phyloP scores from a whole-genome alignment of 2,888 invertebrate species.

The Ceraclea dissimilis region DNA sequence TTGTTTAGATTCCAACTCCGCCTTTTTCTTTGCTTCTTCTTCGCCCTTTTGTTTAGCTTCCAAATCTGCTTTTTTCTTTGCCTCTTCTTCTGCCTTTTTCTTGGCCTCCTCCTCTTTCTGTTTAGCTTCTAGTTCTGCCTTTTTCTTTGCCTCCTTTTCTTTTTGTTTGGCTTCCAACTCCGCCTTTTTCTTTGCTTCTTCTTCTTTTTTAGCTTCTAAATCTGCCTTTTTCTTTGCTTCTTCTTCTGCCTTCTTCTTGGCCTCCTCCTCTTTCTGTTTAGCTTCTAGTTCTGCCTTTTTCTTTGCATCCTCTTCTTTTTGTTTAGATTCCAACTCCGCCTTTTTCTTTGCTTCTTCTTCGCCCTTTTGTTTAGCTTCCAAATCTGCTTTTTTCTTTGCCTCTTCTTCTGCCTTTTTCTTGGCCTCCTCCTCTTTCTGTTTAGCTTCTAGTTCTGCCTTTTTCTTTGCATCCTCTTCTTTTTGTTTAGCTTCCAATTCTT shows the following conservation, averaged over 20 bases:
- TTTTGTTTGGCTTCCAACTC: background rate
- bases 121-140: slow-evolving; percentile 7
- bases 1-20: slow-evolving; percentile 10
- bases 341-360: slow-evolving; percentile 16
- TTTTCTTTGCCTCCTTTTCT: slow-evolving; percentile 2
- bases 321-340: slow-evolving; percentile 10
- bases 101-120: background rate
- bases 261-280: slow-evolving; percentile 14
- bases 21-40: slow-evolving; percentile 24
- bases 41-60: slow-evolving; percentile 21
- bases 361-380: slow-evolving; percentile 23
- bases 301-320: slow-evolving; percentile 5
- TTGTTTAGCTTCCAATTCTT: slow-evolving; percentile 5
- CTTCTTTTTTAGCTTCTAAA: slow-evolving; percentile 4
- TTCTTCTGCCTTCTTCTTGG: slow-evolving; percentile 6
- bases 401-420: slow-evolving; percentile 20
- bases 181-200: background rate
- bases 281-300: slow-evolving; percentile 10
- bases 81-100: slow-evolving; percentile 22
- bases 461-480: background rate
- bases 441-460: slow-evolving; percentile 4
- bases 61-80: slow-evolving; percentile 9
- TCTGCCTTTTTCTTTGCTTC: slow-evolving; percentile 22
- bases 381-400: slow-evolving; percentile 24
- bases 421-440: slow-evolving; percentile 13